A percentile compares a stretch with the other conserved stretches of the same genome.
Evolutionary conservation across 2,113 vertebrate species (phyloP).

Genomic region (Vulpes ferrilata): DNA sequence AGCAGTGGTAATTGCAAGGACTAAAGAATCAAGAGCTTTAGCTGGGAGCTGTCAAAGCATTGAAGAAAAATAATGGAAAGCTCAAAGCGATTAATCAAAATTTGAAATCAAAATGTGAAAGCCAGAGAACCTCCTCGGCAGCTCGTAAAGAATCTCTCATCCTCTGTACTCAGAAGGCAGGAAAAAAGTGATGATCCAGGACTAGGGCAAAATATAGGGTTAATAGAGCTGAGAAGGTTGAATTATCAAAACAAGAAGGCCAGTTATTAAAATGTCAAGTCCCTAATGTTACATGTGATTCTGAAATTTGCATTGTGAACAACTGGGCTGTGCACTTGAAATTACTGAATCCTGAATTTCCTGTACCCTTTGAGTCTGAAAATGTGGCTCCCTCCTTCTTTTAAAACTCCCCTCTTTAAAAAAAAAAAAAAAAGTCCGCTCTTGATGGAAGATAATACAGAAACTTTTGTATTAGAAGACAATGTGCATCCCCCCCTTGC

Average conservation of each 20-base stretch:
- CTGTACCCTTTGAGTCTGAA: neutral
- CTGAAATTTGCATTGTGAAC: neutral
- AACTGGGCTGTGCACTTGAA: neutral
- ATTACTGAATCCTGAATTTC: neutral
- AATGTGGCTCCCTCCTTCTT: neutral
- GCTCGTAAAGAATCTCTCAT: neutral
- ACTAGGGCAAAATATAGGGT: neutral
- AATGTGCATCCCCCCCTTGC: accelerated
- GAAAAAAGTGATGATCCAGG: neutral
- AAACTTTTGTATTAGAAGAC: neutral
- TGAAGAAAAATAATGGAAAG: neutral
- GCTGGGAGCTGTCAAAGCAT: neutral
- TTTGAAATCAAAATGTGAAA: neutral
- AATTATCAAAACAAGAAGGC: neutral
- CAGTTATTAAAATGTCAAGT: neutral
- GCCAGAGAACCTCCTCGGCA: neutral
- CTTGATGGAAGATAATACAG: neutral
- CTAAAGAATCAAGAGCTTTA: neutral
- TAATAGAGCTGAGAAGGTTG: neutral
- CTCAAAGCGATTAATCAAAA: neutral
- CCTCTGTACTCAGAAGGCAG: neutral
- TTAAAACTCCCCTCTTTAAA: neutral
- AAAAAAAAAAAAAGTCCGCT: accelerated
- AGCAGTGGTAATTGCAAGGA: neutral
- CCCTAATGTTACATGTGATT: neutral